Conservation (phyloP, 1,140 invertebrate species). For the Daktulosphaira vitifoliae region DNA sequence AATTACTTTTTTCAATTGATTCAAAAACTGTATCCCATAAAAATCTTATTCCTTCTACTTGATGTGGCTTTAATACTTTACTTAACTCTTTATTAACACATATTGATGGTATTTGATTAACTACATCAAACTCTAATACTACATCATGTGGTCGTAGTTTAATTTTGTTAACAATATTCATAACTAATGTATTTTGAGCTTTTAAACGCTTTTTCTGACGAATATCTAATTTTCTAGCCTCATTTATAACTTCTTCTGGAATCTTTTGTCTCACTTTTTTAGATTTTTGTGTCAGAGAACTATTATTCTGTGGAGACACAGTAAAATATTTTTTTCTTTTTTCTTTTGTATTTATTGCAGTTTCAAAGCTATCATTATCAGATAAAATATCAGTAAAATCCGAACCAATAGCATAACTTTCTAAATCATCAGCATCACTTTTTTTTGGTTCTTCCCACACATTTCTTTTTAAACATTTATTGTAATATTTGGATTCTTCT, state of each 20-base stretch:
- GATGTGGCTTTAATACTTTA: conserved; percentile 62
- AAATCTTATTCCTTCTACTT: conserved; percentile 63
- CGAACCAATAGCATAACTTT: conserved; percentile 19
- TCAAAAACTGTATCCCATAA: conserved; percentile 69
- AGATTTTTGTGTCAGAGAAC: not conserved
- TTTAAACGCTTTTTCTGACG: not conserved
- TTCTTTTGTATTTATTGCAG: not conserved
- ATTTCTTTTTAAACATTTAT: not conserved
- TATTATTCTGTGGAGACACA: not conserved
- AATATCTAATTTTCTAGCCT: conserved; percentile 13
- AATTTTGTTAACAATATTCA: conserved; percentile 10
- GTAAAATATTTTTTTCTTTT: not conserved
- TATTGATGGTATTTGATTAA: conserved; percentile 50
- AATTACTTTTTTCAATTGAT: conserved; percentile 51
- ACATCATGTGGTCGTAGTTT: conserved; percentile 44
- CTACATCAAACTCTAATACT: conserved; percentile 55
- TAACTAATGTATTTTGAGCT: not conserved
- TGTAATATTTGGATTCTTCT: not conserved
- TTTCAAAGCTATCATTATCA: not conserved
- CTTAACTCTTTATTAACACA: conserved; percentile 50
- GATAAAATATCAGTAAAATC: conserved; percentile 14
- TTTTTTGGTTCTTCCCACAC: not conserved
- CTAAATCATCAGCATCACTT: not conserved
- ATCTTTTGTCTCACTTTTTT: conserved; percentile 2
- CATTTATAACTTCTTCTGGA: not conserved